Evolutionary conservation across 2,113 vertebrate species (phyloP).

Genomic region (Hyaena hyaena): DNA sequence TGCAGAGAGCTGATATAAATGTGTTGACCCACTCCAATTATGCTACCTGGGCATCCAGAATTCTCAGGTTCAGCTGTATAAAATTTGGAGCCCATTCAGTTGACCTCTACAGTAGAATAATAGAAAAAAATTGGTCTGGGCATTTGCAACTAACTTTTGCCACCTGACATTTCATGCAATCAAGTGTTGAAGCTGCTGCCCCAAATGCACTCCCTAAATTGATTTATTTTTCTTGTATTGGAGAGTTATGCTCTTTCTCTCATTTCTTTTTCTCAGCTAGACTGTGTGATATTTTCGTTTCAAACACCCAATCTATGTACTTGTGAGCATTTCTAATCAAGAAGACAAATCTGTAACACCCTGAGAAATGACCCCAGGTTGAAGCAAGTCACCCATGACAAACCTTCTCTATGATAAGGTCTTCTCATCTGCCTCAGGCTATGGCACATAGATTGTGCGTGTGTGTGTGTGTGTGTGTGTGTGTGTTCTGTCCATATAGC

Average conservation of each 20-base stretch:
- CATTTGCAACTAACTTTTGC: constrained; percentile 29
- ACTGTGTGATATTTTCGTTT: neutral
- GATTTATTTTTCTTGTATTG: constrained; percentile 28
- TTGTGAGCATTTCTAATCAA: constrained; percentile 32
- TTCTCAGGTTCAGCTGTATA: constrained; percentile 41
- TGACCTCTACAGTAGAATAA: constrained; percentile 41
- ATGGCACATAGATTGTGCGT: neutral
- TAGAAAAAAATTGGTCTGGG: constrained; percentile 32
- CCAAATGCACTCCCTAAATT: neutral
- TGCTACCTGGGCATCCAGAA: neutral
- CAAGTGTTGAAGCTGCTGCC: neutral
- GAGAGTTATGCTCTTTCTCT: neutral
- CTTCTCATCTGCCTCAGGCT: neutral
- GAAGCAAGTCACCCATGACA: neutral
- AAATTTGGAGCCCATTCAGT: constrained; percentile 53
- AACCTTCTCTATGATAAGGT: neutral
- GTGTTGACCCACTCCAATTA: neutral
- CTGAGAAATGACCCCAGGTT: constrained; percentile 3
- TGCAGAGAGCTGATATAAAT: neutral
- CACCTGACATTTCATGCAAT: constrained; percentile 47
- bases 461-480: neutral
- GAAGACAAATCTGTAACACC: neutral
- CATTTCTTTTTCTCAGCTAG: constrained; percentile 13
- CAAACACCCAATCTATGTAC: neutral
- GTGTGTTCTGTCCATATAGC: neutral